A percentile compares a stretch with the other conserved stretches of the same genome.
phyloP scores from a whole-genome alignment of 2,113 vertebrate species.

The Agelaius phoeniceus region DNA sequence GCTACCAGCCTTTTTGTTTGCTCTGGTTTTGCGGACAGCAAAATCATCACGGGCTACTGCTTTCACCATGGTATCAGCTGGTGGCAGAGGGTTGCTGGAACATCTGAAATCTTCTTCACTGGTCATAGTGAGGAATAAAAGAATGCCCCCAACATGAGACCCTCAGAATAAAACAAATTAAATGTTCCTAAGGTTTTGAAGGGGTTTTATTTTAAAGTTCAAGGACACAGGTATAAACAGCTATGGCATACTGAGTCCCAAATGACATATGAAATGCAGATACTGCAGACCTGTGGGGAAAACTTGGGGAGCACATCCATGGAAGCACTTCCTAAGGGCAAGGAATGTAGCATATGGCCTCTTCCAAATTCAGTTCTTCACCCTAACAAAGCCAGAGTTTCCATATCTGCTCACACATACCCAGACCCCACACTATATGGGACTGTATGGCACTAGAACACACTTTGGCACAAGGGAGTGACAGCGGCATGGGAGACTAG shows the following conservation, averaged over 20 bases:
- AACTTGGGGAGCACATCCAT: not conserved
- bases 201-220: not conserved
- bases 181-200: not conserved
- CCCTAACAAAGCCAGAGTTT: not conserved
- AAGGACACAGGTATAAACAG: not conserved
- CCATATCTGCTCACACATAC: not conserved
- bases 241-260: not conserved
- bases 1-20: conserved; percentile 73
- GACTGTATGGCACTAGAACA: not conserved
- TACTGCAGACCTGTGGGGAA: not conserved
- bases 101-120: conserved; percentile 64
- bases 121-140: conserved; percentile 61
- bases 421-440: fast-evolving
- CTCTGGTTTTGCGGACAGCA: conserved; percentile 76
- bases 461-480: not conserved
- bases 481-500: not conserved
- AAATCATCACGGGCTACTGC: conserved; percentile 75
- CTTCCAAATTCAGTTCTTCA: not conserved
- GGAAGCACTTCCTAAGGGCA: not conserved
- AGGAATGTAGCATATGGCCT: not conserved
- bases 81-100: conserved; percentile 31
- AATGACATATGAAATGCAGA: not conserved
- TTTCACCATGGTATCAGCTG: conserved; percentile 72
- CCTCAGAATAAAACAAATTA: not conserved
- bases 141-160: conserved; percentile 18